Conservation (phyloP, 2,888 invertebrate species). For the Drosophila ochracea region DNA sequence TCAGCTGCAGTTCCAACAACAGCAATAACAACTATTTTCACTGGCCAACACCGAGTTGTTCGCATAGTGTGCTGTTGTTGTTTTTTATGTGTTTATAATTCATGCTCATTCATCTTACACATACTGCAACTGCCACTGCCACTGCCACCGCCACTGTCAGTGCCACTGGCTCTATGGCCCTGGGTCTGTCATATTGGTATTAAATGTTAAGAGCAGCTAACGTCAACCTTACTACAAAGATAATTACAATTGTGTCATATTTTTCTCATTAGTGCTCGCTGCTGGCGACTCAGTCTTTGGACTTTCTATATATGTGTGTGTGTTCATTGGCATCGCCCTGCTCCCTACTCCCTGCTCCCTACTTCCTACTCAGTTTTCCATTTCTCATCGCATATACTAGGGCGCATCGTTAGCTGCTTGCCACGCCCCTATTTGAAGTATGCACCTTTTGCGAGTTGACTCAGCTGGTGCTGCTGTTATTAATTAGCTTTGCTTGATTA, state of each 20-base stretch:
- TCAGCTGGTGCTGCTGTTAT: conserved; percentile 51
- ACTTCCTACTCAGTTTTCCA: conserved; percentile 8
- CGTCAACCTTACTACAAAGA: conserved; percentile 42
- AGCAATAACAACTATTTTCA: conserved; percentile 54
- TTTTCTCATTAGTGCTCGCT: conserved; percentile 75
- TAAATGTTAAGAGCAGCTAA: conserved; percentile 58
- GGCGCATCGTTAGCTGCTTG: conserved; percentile 38
- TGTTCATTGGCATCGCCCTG: conserved; percentile 28
- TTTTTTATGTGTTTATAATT: conserved; percentile 78
- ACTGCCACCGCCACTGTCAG: conserved; percentile 2
- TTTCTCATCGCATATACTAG: conserved; percentile 10
- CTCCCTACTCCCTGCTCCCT: conserved; percentile 15
- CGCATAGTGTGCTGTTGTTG: conserved; percentile 26
- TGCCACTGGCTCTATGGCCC: conserved; percentile 3
- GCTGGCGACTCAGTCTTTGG: conserved; percentile 30
- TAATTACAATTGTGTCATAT: conserved; percentile 82
- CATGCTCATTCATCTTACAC: conserved; percentile 76
- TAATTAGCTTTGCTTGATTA: conserved; percentile 82
- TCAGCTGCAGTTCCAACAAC: conserved; percentile 74
- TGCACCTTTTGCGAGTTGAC: conserved; percentile 56
- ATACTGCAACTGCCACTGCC: conserved; percentile 46
- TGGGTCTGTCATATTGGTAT: conserved; percentile 67
- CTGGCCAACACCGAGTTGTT: conserved; percentile 46
- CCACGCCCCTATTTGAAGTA: conserved; percentile 58
- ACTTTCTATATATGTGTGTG: conserved; percentile 60